These are phyloP conservation scores for Gymnobelideus leadbeateri DNA, from an alignment of 2,113 vertebrate genomes.

Conservation along the genomic window DNA sequence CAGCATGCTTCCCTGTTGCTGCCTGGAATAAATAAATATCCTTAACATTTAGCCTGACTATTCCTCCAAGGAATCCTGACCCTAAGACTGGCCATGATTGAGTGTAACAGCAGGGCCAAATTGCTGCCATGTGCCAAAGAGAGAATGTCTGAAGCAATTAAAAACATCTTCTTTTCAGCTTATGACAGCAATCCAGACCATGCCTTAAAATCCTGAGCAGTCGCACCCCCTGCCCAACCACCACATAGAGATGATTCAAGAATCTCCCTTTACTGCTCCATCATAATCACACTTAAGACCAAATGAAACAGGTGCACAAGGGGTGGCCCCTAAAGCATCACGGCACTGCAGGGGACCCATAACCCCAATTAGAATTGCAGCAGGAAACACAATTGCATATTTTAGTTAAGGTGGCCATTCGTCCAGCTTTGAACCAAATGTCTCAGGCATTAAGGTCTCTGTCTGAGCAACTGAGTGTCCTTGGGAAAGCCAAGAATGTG, in stretches of 20 bases:
- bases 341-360: neutral
- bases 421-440: neutral
- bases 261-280: neutral
- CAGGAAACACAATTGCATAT: neutral
- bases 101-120: neutral
- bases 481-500: constrained; percentile 29
- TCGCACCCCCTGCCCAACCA: neutral
- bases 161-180: constrained; percentile 16
- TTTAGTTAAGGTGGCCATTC: neutral
- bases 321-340: neutral
- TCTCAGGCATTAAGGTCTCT: neutral
- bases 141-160: neutral
- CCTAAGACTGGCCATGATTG: neutral
- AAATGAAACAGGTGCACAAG: neutral
- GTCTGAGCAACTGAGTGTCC: neutral
- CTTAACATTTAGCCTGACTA: neutral
- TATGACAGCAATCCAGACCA: neutral
- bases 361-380: neutral
- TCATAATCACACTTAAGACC: neutral
- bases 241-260: constrained; percentile 1
- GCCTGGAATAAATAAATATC: neutral
- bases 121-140: neutral
- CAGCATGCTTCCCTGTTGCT: neutral
- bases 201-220: neutral
- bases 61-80: neutral